Evolutionary conservation across 2,797 vertebrate genomes (phyloP), one percentile per base, ranked within the genome.

Genomic region (Eremophila alpestris): DNA sequence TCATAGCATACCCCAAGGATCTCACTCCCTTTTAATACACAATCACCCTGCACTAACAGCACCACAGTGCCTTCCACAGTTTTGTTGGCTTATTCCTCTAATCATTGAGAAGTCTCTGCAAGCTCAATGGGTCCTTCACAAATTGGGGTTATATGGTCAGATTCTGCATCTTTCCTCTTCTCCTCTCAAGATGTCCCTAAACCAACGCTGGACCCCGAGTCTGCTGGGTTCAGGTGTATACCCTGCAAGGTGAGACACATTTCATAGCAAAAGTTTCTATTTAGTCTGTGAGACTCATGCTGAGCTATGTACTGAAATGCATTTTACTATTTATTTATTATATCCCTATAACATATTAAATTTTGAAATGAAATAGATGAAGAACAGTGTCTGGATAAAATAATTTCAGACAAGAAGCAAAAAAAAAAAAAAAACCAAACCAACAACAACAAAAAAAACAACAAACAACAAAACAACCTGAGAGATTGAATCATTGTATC

Each of bases 201-300:
- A 51, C 6, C 0, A 16, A 40, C 16, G 12, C 36, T 1, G 2
- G 7, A n/a, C 3, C 26, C 71, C 11, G 8, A 30, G 7, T 49
- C 34, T 79, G 7, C 13, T 58, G 56, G 2, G 5, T 74, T 68
- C 12, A 18, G 15, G 17, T 8, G 24, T 41, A 22, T 1, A 3
- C 11, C 6, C 8, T 6, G 6, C 15, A 34, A 9, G 5, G 16
- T 60, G 18, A 90, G 26, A 60, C 6, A n/a, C 0, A 2, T 6
- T 30, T n/a, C 2, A 2, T 38, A 20, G 30, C 26, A 71, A 30
- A 24, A 46, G 24, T 16, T 82, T 65, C 32, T 80, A 0, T 83
- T 80, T 9, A 18, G 32, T 70, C 26, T 65, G 6, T 36, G 27
- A 62, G 6, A 71, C 12, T 69, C 9, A 7, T 65, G 3, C 14